These are phyloP conservation scores for Pocillopora grandis DNA, from an alignment of 92 coral and sea anemone genomes.

Conservation along the genomic window DNA sequence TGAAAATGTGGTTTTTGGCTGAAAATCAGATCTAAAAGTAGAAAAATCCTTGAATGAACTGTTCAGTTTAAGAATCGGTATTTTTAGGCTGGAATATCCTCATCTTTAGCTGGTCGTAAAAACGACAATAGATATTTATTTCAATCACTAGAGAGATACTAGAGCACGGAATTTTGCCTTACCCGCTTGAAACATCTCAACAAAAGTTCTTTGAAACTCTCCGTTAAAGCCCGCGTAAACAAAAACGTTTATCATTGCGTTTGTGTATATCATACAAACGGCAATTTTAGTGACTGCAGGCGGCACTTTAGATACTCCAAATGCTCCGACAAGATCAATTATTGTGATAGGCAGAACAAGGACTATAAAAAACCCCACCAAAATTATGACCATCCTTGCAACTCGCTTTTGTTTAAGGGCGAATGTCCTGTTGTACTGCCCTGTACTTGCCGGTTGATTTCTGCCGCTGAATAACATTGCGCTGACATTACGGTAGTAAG, in stretches of 20 bases:
- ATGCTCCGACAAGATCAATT: conserved; percentile 47
- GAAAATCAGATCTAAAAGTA: too few species aligned
- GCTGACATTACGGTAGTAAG: neutral
- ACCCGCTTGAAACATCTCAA: conserved; percentile 16
- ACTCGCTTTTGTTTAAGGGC: conserved; percentile 49
- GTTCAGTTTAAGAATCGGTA: too few species aligned
- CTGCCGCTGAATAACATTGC: neutral
- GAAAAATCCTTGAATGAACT: too few species aligned
- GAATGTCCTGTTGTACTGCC: conserved; percentile 3
- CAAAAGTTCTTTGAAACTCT: conserved; percentile 66
- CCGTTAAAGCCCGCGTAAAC: conserved; percentile 72
- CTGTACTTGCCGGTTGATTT: neutral
- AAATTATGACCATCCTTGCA: conserved; percentile 48
- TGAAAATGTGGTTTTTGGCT: too few species aligned
- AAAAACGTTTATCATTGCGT: conserved; percentile 62
- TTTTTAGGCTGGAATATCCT: too few species aligned
- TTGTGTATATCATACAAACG: conserved; percentile 71
- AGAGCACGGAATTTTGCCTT: neutral
- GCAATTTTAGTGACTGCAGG: conserved; percentile 41
- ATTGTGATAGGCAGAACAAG: conserved; percentile 65
- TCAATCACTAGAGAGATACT: neutral
- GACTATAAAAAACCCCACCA: conserved; percentile 53
- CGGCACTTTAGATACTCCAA: conserved; percentile 39
- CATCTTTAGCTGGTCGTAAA: too few species aligned
- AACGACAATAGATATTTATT: neutral